Evolutionary conservation across 2,113 vertebrate species (phyloP).

Genomic region (Narcine bancroftii): DNA sequence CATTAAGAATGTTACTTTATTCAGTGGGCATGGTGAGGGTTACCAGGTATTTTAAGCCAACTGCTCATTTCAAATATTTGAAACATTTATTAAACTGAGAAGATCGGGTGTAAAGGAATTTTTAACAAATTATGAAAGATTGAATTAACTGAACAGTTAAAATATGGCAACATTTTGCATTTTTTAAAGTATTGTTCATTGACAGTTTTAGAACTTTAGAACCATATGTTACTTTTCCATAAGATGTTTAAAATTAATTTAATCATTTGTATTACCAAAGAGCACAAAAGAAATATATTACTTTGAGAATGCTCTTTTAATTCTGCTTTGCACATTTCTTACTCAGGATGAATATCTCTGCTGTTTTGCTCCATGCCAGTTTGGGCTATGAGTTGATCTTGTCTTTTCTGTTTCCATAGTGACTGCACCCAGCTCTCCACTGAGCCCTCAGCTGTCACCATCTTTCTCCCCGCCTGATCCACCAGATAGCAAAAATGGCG

Average conservation of each 20-base stretch:
- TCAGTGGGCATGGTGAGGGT: background rate
- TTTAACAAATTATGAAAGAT: background rate
- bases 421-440: slow-evolving; percentile 90
- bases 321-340: background rate
- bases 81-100: background rate
- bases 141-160: background rate
- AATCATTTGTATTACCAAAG: background rate
- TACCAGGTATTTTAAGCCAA: background rate
- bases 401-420: slow-evolving; percentile 54
- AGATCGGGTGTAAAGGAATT: background rate
- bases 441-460: slow-evolving; percentile 82
- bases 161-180: background rate
- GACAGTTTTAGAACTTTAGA: background rate
- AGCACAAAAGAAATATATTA: background rate
- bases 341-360: background rate
- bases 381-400: background rate
- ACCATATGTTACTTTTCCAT: background rate
- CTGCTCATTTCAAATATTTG: background rate
- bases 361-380: background rate
- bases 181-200: background rate
- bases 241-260: background rate
- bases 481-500: slow-evolving; percentile 69
- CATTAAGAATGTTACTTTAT: background rate
- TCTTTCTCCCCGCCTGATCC: slow-evolving; percentile 63
- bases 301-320: background rate